Percentiles rank a stretch among this genome's conserved stretches.
phyloP scores from a whole-genome alignment of 2,888 invertebrate genomes.

The Pristionchus japonicus region DNA sequence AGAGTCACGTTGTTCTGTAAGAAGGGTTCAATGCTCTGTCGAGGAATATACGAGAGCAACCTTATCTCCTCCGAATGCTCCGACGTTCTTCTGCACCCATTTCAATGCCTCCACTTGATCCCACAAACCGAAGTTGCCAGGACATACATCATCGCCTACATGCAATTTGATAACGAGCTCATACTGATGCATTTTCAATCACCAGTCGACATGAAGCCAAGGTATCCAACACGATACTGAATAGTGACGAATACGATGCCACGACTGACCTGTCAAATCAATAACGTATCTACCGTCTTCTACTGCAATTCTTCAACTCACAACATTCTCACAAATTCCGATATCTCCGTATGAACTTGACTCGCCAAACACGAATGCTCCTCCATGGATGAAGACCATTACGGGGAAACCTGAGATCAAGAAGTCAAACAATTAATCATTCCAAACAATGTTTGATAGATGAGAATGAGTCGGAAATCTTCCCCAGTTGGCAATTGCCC shows the following conservation, averaged over 20 bases:
- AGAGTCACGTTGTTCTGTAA: neutral
- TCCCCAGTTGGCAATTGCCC: no score
- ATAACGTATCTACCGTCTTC: neutral
- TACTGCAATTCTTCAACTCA: neutral
- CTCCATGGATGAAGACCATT: conserved; percentile 59
- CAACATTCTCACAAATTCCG: conserved; percentile 56
- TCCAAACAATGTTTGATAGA: no score
- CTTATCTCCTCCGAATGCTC: conserved; percentile 22
- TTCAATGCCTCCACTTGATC: conserved; percentile 60
- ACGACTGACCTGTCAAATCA: conserved; percentile 42
- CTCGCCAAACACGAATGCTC: conserved; percentile 56
- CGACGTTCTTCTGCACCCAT: conserved; percentile 50
- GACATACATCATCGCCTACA: conserved; percentile 50
- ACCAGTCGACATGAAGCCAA: conserved; percentile 62
- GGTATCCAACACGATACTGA: conserved; percentile 48
- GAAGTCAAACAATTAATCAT: no score
- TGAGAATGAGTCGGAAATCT: no score
- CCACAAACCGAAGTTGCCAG: conserved; percentile 59
- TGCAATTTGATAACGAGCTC: no score
- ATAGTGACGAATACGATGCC: neutral
- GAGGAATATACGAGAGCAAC: no score
- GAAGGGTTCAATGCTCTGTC: no score
- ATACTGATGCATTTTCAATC: no score
- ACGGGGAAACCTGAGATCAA: conserved; percentile 45
- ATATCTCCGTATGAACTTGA: conserved; percentile 59